Evolutionary conservation across 92 coral and sea anemone genomes (phyloP).

Genomic region (Palythoa heliodiscus): DNA sequence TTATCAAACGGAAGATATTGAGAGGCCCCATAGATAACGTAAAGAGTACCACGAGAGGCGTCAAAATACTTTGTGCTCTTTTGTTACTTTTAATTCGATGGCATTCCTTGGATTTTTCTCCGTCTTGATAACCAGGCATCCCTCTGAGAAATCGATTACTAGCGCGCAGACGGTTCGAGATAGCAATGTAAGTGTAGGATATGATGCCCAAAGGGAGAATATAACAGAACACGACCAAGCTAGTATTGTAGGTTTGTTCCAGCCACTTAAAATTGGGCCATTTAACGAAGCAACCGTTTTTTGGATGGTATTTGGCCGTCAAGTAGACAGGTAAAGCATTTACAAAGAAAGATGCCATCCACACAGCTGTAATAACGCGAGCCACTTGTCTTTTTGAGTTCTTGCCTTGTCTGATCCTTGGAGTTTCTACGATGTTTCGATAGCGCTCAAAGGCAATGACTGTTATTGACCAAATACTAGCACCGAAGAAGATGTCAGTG

Average conservation of each 20-base stretch:
- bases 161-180: slow-evolving; percentile 55
- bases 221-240: slow-evolving; percentile 62
- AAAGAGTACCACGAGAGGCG: slow-evolving; percentile 80
- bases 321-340: slow-evolving; percentile 57
- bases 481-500: slow-evolving; percentile 76
- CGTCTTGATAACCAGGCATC: slow-evolving; percentile 50
- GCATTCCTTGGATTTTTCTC: slow-evolving; percentile 30
- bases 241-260: slow-evolving; percentile 9
- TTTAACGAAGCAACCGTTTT: neutral
- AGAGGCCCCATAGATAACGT: slow-evolving; percentile 72
- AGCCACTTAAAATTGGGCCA: neutral
- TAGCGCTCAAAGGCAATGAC: slow-evolving; percentile 77
- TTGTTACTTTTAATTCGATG: slow-evolving; percentile 65
- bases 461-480: slow-evolving; percentile 85
- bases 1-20: slow-evolving; percentile 53
- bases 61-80: slow-evolving; percentile 69
- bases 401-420: slow-evolving; percentile 32
- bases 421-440: slow-evolving; percentile 58
- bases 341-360: slow-evolving; percentile 70
- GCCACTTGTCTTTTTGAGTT: slow-evolving; percentile 43
- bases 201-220: slow-evolving; percentile 65
- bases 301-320: neutral
- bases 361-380: slow-evolving; percentile 48
- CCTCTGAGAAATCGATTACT: slow-evolving; percentile 65
- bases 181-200: slow-evolving; percentile 68